These are phyloP conservation scores for Melieria omissa DNA, from an alignment of 2,888 invertebrate genomes.

Conservation along the genomic window DNA sequence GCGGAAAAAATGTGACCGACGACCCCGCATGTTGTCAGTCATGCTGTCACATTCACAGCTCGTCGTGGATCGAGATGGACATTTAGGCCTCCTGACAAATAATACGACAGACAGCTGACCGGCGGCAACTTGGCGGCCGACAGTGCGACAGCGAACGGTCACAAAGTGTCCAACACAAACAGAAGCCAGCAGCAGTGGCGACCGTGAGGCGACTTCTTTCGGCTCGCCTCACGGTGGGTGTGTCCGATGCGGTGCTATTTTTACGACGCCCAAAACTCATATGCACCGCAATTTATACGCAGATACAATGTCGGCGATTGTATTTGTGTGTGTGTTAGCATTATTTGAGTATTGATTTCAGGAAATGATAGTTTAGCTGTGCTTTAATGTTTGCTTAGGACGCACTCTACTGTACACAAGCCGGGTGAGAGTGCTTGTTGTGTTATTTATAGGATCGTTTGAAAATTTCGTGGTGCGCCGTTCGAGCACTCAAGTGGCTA, in stretches of 20 bases:
- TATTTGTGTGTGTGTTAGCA: neutral
- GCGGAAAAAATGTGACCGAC: too few relatives aligned
- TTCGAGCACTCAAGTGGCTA: too few relatives aligned
- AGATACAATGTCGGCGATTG: neutral
- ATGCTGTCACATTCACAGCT: conserved; percentile 13
- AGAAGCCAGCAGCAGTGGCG: neutral
- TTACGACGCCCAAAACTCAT: too few relatives aligned
- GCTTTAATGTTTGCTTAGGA: too few relatives aligned
- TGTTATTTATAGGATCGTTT: too few relatives aligned
- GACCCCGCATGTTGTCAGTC: neutral
- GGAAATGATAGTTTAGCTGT: too few relatives aligned
- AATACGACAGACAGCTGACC: neutral
- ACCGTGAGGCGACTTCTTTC: neutral
- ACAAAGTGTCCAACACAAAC: neutral
- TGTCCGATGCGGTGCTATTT: too few relatives aligned
- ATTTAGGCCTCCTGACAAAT: too few relatives aligned
- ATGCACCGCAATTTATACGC: neutral
- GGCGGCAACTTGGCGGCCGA: neutral
- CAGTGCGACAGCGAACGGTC: neutral
- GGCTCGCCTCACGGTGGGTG: neutral
- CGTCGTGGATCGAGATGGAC: neutral
- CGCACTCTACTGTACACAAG: too few relatives aligned
- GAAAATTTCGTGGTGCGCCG: too few relatives aligned
- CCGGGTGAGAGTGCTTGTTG: too few relatives aligned
- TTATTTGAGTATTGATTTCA: conserved; percentile 17